phyloP scores from a whole-genome alignment of 2,797 vertebrate genomes.

The Streptopelia turtur region DNA sequence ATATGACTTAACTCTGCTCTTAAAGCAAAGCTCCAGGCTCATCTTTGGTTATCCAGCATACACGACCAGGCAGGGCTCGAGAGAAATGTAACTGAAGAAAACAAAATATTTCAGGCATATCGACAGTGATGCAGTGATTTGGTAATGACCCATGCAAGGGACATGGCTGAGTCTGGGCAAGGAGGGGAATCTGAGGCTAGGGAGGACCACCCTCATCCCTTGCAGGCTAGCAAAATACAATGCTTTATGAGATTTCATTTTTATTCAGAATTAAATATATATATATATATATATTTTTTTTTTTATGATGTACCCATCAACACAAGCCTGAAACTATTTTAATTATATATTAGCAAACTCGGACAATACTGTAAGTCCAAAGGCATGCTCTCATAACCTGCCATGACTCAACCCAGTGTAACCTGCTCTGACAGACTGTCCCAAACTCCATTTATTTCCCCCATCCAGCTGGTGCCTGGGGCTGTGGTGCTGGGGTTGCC shows the following conservation, averaged over 20 bases:
- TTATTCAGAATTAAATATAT: neutral
- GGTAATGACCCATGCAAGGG: neutral
- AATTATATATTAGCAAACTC: neutral
- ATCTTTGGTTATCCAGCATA: slow-evolving; percentile 14
- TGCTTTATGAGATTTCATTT: slow-evolving; percentile 5
- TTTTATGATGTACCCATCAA: neutral
- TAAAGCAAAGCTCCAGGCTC: neutral
- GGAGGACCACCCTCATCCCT: too few species aligned
- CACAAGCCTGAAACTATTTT: neutral
- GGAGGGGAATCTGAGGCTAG: too few species aligned
- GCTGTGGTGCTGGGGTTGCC: rapidly evolving
- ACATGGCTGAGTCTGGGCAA: too few species aligned
- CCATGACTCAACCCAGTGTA: neutral
- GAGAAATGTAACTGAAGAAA: slow-evolving; percentile 37
- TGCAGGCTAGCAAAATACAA: neutral
- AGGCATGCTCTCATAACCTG: rapidly evolving
- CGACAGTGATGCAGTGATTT: neutral
- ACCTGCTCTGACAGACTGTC: neutral
- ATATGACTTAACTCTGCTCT: slow-evolving; percentile 28
- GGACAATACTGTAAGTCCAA: neutral
- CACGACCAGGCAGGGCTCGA: neutral
- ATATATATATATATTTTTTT: too few species aligned
- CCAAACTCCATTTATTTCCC: neutral
- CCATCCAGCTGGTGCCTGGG: rapidly evolving
- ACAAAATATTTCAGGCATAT: slow-evolving; percentile 40